Evolutionary conservation across 2,797 vertebrate genomes (phyloP).

Genomic region (Caiman crocodilus): DNA sequence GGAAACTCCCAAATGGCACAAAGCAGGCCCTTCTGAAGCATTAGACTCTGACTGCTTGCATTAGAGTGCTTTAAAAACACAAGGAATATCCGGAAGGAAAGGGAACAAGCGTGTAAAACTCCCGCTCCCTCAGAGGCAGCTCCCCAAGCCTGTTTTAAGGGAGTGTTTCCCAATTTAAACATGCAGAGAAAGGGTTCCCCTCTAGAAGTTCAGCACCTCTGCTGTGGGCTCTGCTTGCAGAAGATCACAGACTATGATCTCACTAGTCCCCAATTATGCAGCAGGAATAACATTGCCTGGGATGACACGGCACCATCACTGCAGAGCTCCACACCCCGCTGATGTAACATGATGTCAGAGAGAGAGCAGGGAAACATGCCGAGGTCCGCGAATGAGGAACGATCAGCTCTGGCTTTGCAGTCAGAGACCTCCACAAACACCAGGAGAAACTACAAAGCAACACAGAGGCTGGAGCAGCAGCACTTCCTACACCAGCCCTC

Average conservation of each 20-base stretch:
- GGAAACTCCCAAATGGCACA: background rate
- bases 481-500: too few relatives aligned
- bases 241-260: conserved; percentile 60
- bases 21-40: background rate
- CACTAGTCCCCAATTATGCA: conserved; percentile 4
- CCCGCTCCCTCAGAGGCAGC: background rate
- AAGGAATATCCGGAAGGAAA: background rate
- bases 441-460: background rate
- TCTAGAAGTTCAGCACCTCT: background rate
- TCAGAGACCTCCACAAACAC: background rate
- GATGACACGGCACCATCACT: conserved; percentile 53
- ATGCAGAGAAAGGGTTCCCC: background rate
- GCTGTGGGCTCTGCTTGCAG: background rate
- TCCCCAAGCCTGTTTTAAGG: background rate
- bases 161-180: background rate
- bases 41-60: background rate
- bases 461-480: background rate
- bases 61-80: background rate
- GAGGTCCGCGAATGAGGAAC: background rate
- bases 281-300: conserved; percentile 27
- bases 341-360: conserved; percentile 32
- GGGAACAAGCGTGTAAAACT: background rate
- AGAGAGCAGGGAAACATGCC: background rate
- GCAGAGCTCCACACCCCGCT: conserved; percentile 56
- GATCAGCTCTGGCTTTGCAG: background rate